Percentiles rank a stretch among this genome's conserved stretches.
Evolutionary conservation across 2,113 vertebrate genomes (phyloP).

Genomic region (Odocoileus hemionus): DNA sequence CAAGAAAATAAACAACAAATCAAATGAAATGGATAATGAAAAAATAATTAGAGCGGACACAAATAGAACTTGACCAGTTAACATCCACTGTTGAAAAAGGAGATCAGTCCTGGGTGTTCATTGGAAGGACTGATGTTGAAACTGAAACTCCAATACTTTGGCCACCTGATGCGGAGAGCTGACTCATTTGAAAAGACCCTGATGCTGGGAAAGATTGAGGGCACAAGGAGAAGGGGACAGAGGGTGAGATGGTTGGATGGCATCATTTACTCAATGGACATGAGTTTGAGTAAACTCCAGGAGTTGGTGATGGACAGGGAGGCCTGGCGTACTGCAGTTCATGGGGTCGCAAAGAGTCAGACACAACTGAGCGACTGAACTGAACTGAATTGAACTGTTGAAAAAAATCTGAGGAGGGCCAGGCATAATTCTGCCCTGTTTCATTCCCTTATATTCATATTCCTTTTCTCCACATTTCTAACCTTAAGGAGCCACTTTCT

Average conservation of each 20-base stretch:
- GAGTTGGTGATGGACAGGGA: not conserved
- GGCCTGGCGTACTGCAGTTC: not conserved
- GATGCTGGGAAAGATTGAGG: not conserved
- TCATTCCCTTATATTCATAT: not conserved
- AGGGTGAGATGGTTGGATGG: not conserved
- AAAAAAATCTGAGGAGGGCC: not conserved
- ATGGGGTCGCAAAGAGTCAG: not conserved
- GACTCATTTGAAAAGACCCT: not conserved
- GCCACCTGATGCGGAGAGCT: not conserved
- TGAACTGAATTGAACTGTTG: not conserved
- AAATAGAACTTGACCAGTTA: not conserved
- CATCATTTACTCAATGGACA: not conserved
- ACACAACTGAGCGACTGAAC: not conserved
- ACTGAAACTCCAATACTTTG: not conserved
- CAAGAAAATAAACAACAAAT: conserved; percentile 60
- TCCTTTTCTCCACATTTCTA: not conserved
- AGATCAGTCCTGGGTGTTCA: not conserved
- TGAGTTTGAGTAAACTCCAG: not conserved
- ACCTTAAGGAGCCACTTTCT: not conserved
- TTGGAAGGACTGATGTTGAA: not conserved
- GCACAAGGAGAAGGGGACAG: not conserved
- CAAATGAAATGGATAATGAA: conserved; percentile 27
- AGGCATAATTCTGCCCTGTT: not conserved
- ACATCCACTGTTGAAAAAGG: not conserved
- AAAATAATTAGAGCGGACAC: not conserved